Conservation (phyloP, 37 sponge, comb jelly and placozoan genomes). For the Mnemiopsis leidyi region DNA sequence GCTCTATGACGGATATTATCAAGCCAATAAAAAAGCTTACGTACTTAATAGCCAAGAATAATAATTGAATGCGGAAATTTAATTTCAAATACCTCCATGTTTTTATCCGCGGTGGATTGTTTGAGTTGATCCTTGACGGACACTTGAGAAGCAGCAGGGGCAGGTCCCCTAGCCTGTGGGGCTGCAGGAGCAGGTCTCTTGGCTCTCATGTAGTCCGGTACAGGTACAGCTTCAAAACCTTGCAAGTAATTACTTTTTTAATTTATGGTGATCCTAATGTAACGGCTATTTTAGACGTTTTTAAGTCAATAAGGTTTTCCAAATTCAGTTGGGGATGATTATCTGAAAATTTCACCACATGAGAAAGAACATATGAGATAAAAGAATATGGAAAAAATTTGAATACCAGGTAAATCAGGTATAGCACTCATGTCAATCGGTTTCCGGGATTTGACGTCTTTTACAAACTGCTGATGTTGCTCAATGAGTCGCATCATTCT, state of each 20-base stretch:
- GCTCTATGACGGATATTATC: no score
- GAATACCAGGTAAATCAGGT: slow-evolving; percentile 30
- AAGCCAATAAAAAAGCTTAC: no score
- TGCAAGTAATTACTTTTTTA: no score
- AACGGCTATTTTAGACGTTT: no score
- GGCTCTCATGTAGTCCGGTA: background rate
- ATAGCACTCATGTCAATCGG: background rate
- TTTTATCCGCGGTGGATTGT: background rate
- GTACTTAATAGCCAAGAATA: no score
- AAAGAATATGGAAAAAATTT: no score
- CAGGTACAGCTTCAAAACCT: slow-evolving; percentile 1
- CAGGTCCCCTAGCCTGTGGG: background rate
- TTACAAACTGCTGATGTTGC: background rate
- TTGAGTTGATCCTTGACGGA: background rate
- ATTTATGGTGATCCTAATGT: no score
- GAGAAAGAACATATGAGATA: no score
- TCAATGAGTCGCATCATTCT: background rate
- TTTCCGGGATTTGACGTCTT: slow-evolving; percentile 5
- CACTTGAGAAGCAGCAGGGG: background rate
- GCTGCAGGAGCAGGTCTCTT: background rate
- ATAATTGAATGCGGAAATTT: no score
- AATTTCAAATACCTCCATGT: background rate
- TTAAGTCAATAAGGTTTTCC: no score
- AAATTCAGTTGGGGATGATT: no score
- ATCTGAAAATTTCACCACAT: no score